Conservation (phyloP, 2,797 vertebrate genomes). For the Rousettus madagascariensis region DNA sequence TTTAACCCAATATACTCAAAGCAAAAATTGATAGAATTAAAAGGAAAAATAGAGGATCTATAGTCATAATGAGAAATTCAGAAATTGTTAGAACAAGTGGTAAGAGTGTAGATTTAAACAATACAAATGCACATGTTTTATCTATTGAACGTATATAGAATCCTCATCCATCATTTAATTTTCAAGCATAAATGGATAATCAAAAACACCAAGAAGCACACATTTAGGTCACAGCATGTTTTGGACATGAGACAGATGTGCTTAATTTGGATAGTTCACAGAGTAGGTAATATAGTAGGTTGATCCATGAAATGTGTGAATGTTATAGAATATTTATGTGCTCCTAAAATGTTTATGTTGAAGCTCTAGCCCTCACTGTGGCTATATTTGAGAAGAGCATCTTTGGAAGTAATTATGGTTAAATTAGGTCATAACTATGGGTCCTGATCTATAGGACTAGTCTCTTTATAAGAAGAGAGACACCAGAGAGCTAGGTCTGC, state of each 20-base stretch:
- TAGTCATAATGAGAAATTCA: neutral
- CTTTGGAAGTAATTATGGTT: neutral
- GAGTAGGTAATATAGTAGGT: neutral
- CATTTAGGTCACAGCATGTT: neutral
- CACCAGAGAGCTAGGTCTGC: neutral
- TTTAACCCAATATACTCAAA: neutral
- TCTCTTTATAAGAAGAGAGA: neutral
- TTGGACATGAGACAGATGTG: neutral
- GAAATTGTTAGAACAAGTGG: neutral
- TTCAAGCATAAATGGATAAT: neutral
- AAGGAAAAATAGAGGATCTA: neutral
- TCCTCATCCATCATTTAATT: neutral
- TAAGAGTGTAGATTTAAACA: neutral
- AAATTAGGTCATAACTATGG: neutral
- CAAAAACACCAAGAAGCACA: neutral
- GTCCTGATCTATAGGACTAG: neutral
- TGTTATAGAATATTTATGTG: neutral
- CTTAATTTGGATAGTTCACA: neutral
- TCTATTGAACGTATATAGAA: neutral
- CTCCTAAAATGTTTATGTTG: neutral
- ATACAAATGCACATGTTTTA: neutral
- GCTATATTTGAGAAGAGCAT: neutral
- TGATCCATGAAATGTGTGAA: neutral
- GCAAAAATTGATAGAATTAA: neutral
- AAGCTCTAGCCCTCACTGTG: neutral